Evolutionary conservation across 1,140 invertebrate species (phyloP).

Genomic region (Holcopasites calliopsidis): DNA sequence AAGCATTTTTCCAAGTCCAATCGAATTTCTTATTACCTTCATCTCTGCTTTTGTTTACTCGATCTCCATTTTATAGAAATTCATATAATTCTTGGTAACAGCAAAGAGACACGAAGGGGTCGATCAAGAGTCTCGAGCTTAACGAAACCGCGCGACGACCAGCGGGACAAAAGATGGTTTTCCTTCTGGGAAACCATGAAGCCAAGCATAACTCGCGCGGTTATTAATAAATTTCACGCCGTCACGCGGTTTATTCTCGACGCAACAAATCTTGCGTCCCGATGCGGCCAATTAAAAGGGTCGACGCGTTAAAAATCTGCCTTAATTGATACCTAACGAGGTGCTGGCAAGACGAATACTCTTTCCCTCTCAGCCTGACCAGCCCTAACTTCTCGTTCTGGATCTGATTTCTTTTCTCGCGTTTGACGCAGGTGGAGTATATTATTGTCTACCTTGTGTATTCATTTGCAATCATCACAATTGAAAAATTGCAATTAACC

Average conservation of each 20-base stretch:
- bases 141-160: slow-evolving; percentile 6
- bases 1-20: not conserved
- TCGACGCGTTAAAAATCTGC: slow-evolving; percentile 8
- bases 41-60: too few relatives aligned
- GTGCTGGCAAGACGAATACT: slow-evolving; percentile 3
- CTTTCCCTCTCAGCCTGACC: too few relatives aligned
- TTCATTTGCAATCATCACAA: too few relatives aligned
- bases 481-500: too few relatives aligned
- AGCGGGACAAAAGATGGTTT: not conserved
- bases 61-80: too few relatives aligned
- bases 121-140: not conserved
- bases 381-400: too few relatives aligned
- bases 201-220: not conserved
- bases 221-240: slow-evolving; percentile 17
- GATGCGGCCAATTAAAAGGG: slow-evolving; percentile 21
- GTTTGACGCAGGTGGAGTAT: too few relatives aligned
- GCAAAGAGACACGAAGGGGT: not conserved
- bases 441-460: too few relatives aligned
- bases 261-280: slow-evolving; percentile 15
- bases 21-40: too few relatives aligned
- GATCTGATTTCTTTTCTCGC: too few relatives aligned
- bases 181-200: slow-evolving; percentile 9
- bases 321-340: slow-evolving; percentile 21
- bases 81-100: not conserved
- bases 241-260: slow-evolving; percentile 1